Evolutionary conservation across 2,797 vertebrate species (phyloP).

Genomic region (Danionella dracula): DNA sequence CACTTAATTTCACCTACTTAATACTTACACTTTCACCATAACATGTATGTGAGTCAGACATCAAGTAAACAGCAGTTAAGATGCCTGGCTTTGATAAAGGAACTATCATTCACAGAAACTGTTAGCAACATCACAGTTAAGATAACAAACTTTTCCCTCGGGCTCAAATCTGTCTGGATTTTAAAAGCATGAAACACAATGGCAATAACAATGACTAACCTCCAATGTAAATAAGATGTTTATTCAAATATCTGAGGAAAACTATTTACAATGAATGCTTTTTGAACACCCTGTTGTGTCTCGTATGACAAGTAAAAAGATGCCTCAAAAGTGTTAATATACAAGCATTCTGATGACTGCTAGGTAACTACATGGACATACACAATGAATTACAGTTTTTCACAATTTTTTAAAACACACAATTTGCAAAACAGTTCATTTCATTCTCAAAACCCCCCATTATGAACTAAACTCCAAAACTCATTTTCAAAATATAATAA

Average conservation of each 20-base stretch:
- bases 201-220: too few species aligned
- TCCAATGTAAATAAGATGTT: slow-evolving; percentile 70
- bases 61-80: slow-evolving; percentile 32
- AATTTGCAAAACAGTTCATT: too few species aligned
- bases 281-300: slow-evolving; percentile 68
- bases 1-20: too few species aligned
- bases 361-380: neutral
- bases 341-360: slow-evolving; percentile 52
- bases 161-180: neutral
- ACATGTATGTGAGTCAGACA: slow-evolving; percentile 29
- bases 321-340: slow-evolving; percentile 52
- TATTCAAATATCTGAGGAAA: slow-evolving; percentile 72
- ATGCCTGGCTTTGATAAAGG: slow-evolving; percentile 12
- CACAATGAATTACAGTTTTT: neutral
- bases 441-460: too few species aligned
- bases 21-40: neutral
- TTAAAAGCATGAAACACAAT: neutral
- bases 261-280: slow-evolving; percentile 74
- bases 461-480: too few species aligned
- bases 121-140: neutral
- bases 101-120: neutral
- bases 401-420: too few species aligned
- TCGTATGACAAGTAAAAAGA: slow-evolving; percentile 58
- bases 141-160: slow-evolving; percentile 13
- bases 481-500: too few species aligned